Percentiles rank a stretch among this genome's conserved stretches.
Evolutionary conservation across 2,888 invertebrate genomes (phyloP).

Genomic region (Hoplodrina blanda): DNA sequence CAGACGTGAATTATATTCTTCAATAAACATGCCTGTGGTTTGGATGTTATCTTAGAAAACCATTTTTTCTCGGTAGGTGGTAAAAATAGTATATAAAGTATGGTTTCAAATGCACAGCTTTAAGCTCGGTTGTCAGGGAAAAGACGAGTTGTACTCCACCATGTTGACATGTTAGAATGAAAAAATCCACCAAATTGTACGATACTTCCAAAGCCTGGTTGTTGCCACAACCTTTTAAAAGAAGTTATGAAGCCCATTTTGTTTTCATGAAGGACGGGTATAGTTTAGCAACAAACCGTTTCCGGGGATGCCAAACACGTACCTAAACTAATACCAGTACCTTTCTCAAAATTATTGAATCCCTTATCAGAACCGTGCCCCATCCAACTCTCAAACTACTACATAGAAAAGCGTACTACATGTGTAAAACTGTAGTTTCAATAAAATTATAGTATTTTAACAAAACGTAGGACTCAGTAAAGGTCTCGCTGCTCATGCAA

Average conservation of each 20-base stretch:
- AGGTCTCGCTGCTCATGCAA: constrained; percentile 45
- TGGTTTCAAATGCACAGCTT: not conserved
- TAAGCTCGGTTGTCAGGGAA: not conserved
- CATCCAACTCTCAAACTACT: constrained; percentile 13
- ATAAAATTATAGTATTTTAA: constrained; percentile 28
- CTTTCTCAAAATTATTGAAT: constrained; percentile 24
- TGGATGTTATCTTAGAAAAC: constrained; percentile 3
- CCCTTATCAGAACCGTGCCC: constrained; percentile 33
- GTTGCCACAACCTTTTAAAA: not conserved
- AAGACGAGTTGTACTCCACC: not conserved
- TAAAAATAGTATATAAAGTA: too few relatives aligned
- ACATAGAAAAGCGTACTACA: constrained; percentile 7
- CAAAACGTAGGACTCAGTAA: constrained; percentile 41
- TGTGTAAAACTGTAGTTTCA: constrained; percentile 22
- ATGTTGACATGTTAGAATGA: constrained; percentile 10
- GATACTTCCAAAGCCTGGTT: not conserved
- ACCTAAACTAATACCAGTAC: constrained; percentile 23
- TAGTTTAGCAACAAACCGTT: constrained; percentile 24
- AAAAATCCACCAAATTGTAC: not conserved
- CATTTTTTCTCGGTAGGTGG: too few relatives aligned
- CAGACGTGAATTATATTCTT: too few relatives aligned
- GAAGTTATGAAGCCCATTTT: not conserved
- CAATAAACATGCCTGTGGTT: too few relatives aligned
- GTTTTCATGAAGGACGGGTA: not conserved
- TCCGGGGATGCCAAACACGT: constrained; percentile 25